Evolutionary conservation across 2,888 invertebrate genomes (phyloP).

Genomic region (Eupithecia centaureata): DNA sequence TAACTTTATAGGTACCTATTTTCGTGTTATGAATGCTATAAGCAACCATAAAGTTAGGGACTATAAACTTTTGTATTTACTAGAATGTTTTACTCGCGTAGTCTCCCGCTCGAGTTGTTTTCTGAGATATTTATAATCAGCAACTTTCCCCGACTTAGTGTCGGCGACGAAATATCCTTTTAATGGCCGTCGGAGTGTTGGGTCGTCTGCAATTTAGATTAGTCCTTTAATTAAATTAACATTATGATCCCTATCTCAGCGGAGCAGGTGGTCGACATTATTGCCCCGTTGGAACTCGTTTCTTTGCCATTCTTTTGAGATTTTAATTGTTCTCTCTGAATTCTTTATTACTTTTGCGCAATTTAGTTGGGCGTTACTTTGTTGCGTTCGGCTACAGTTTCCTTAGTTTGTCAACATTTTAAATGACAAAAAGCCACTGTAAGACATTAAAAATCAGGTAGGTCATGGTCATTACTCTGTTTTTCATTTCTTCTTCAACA

Average conservation of each 20-base stretch:
- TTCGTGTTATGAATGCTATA: not conserved
- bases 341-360: constrained; percentile 51
- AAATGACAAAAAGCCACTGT: not conserved
- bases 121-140: constrained; percentile 77
- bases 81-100: constrained; percentile 62
- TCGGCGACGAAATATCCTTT: constrained; percentile 80
- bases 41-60: constrained; percentile 37
- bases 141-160: constrained; percentile 77
- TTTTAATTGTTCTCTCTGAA: constrained; percentile 54
- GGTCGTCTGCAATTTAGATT: constrained; percentile 84
- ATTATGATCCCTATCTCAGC: constrained; percentile 81
- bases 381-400: constrained; percentile 28
- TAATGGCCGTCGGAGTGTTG: constrained; percentile 81
- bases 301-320: constrained; percentile 60
- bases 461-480: not conserved
- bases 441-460: not conserved
- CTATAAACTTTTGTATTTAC: constrained; percentile 57
- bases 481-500: not conserved
- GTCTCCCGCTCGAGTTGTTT: constrained; percentile 63
- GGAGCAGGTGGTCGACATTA: constrained; percentile 80
- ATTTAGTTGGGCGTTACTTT: constrained; percentile 34
- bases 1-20: no score
- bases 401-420: constrained; percentile 21
- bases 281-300: constrained; percentile 71
- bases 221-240: constrained; percentile 85